Conservation (phyloP, 2,113 vertebrate species). For the Gopherus evgoodei region DNA sequence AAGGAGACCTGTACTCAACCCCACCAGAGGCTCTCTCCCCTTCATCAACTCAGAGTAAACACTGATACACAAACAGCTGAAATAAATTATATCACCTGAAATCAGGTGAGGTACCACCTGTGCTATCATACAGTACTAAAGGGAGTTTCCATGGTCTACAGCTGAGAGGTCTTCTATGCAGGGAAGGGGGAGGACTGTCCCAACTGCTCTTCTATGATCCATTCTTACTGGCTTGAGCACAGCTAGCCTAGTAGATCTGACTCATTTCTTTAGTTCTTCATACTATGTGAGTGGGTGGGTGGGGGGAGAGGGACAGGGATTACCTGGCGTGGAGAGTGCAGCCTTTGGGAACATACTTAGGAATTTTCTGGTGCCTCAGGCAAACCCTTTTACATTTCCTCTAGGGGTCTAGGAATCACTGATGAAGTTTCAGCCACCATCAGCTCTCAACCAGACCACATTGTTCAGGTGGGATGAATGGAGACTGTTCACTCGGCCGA, state of each 20-base stretch:
- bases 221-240: rapidly evolving
- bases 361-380: neutral
- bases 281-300: neutral
- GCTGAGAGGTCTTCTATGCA: neutral
- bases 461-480: conserved; percentile 32
- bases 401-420: neutral
- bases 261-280: neutral
- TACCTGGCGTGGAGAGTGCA: rapidly evolving
- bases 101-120: neutral
- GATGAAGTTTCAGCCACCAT: neutral
- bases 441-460: neutral
- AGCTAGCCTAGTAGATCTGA: neutral
- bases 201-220: rapidly evolving
- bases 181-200: neutral
- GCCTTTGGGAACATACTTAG: neutral
- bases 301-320: neutral
- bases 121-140: neutral
- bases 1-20: neutral
- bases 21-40: neutral
- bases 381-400: conserved; percentile 28
- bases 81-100: conserved; percentile 43
- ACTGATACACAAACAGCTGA: neutral
- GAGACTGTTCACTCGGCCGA: neutral
- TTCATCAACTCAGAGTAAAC: neutral
- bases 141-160: neutral